These are phyloP conservation scores for Microctenopoma stevenorrisi DNA, from an alignment of 2,797 vertebrate genomes.

Conservation along the genomic window DNA sequence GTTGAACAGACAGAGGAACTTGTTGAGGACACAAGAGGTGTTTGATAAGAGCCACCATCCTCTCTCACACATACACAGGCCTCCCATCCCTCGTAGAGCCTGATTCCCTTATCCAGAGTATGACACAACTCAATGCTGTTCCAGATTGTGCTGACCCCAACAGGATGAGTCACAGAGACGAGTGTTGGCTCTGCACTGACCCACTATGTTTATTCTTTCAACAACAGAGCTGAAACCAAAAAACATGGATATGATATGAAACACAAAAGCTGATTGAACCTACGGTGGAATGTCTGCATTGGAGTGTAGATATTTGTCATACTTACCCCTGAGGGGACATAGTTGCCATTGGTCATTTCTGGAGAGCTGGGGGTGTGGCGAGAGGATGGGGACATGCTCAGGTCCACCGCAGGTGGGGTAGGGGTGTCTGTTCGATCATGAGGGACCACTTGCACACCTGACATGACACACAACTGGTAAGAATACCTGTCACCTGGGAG, in stretches of 20 bases:
- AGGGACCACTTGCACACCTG: constrained; percentile 85
- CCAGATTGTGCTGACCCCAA: constrained; percentile 56
- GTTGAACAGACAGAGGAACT: constrained; percentile 62
- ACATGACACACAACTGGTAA: constrained; percentile 40
- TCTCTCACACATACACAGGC: constrained; percentile 26
- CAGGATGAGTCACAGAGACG: constrained; percentile 41
- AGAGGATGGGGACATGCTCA: constrained; percentile 91
- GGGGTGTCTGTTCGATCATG: constrained; percentile 85
- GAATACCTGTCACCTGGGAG: constrained; percentile 4
- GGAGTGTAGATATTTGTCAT: neutral
- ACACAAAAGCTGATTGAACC: neutral
- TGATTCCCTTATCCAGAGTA: constrained; percentile 48
- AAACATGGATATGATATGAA: neutral
- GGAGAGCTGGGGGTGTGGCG: constrained; percentile 86
- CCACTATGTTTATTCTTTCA: constrained; percentile 20
- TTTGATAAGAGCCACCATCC: constrained; percentile 69
- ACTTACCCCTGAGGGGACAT: constrained; percentile 87
- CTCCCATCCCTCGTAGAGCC: constrained; percentile 45
- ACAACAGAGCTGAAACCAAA: neutral
- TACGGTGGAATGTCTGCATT: neutral
- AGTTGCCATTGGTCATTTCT: constrained; percentile 85
- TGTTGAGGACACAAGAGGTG: constrained; percentile 75
- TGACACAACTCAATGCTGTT: constrained; percentile 56
- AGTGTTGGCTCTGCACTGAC: constrained; percentile 10
- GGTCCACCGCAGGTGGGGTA: constrained; percentile 89